phyloP scores from a whole-genome alignment of 1,140 invertebrate species.

The Papilio machaon region DNA sequence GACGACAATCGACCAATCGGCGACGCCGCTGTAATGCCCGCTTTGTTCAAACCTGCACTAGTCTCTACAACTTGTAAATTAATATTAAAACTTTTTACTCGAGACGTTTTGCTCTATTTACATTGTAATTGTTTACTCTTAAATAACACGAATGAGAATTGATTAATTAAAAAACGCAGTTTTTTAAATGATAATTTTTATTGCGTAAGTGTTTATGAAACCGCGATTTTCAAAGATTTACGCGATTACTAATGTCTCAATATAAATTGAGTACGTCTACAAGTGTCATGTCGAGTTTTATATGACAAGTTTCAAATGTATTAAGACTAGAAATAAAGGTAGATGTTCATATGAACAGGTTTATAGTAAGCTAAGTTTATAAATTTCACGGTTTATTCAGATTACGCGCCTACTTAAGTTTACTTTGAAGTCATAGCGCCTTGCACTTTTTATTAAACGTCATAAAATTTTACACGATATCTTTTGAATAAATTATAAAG shows the following conservation, averaged over 20 bases:
- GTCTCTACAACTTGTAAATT: conserved; percentile 5
- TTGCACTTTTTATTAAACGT: background rate
- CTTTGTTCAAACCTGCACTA: conserved; percentile 41
- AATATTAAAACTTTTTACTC: conserved; percentile 4
- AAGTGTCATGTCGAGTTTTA: background rate
- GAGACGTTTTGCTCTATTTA: conserved; percentile 49
- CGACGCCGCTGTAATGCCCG: conserved; percentile 46
- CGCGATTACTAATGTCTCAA: too few relatives aligned
- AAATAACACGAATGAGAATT: background rate
- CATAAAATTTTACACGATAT: background rate
- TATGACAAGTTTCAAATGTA: background rate
- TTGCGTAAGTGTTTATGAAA: background rate
- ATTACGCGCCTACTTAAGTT: conserved; percentile 16
- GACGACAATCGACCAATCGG: conserved; percentile 43
- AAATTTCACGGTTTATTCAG: conserved; percentile 42
- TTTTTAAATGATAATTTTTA: background rate
- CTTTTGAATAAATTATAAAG: background rate
- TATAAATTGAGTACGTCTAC: background rate
- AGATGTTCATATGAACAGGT: background rate
- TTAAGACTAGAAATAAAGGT: background rate
- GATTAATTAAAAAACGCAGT: background rate
- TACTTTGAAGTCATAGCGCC: conserved; percentile 6
- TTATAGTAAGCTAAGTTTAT: conserved; percentile 28
- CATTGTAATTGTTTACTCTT: conserved; percentile 14
- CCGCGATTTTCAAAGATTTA: too few relatives aligned